These are phyloP conservation scores for Gasterosteus nipponicus DNA, from an alignment of 2,113 vertebrate genomes.

Conservation along the genomic window DNA sequence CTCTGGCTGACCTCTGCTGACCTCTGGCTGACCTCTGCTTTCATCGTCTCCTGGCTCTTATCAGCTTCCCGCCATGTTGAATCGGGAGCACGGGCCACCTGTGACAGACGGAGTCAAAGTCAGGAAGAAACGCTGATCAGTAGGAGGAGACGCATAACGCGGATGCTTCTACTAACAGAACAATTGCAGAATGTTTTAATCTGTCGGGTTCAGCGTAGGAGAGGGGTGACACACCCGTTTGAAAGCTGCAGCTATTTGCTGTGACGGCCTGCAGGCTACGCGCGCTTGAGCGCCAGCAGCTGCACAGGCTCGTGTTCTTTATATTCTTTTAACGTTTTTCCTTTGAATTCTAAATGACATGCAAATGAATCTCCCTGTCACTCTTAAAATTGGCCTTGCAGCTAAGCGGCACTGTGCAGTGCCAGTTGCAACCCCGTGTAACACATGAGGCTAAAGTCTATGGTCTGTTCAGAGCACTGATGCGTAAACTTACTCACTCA, in stretches of 20 bases:
- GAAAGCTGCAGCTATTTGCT: neutral
- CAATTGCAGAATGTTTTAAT: neutral
- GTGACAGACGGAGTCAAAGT: conserved; percentile 1
- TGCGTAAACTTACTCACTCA: neutral
- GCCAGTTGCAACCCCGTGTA: neutral
- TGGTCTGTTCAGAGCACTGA: neutral
- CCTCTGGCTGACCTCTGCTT: conserved; percentile 23
- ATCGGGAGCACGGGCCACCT: conserved; percentile 16
- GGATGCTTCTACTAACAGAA: neutral
- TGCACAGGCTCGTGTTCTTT: neutral
- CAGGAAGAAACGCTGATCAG: neutral
- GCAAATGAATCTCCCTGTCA: neutral
- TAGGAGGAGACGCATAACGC: neutral
- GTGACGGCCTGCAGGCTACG: neutral
- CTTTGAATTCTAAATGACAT: conserved; percentile 1
- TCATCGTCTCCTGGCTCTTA: conserved; percentile 30
- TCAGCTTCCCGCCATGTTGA: conserved; percentile 32
- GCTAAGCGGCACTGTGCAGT: neutral
- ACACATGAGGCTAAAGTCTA: neutral
- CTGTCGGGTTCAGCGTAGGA: neutral
- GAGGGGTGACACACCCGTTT: neutral
- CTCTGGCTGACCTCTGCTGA: conserved; percentile 13
- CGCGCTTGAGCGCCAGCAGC: neutral
- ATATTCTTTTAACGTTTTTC: neutral
- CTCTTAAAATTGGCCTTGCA: neutral